These are phyloP conservation scores for Sinhomidia bicolor DNA, from an alignment of 2,888 invertebrate genomes.

Conservation along the genomic window DNA sequence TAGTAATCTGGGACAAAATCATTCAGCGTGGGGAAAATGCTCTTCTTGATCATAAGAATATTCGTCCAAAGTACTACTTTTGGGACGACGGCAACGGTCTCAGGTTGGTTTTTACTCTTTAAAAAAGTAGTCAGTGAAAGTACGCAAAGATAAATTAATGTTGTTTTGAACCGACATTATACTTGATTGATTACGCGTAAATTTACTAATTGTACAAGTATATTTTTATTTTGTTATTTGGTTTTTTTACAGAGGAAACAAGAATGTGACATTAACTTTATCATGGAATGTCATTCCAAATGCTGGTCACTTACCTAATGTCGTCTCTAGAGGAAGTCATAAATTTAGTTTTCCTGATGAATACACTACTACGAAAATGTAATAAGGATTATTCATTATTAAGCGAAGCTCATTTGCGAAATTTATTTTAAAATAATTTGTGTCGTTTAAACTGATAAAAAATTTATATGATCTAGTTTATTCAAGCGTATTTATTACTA, in stretches of 20 bases:
- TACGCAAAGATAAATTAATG: too few species aligned
- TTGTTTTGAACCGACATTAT: too few species aligned
- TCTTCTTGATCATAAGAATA: constrained; percentile 94
- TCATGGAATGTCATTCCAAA: constrained; percentile 99
- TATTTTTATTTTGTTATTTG: constrained; percentile 7
- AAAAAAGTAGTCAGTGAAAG: too few species aligned
- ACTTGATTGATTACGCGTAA: too few species aligned
- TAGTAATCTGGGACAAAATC: constrained; percentile 99
- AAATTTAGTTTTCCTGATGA: constrained; percentile 94
- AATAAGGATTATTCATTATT: constrained; percentile 79
- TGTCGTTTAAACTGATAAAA: constrained; percentile 25
- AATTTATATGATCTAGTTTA: constrained; percentile 45
- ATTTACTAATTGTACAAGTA: too few species aligned
- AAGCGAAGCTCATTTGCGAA: constrained; percentile 61
- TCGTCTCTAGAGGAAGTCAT: constrained; percentile 91
- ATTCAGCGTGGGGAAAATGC: constrained; percentile 96
- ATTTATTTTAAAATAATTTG: constrained; percentile 28
- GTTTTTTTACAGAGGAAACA: constrained; percentile 89
- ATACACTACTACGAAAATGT: constrained; percentile 88
- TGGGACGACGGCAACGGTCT: constrained; percentile 99
- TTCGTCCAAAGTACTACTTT: constrained; percentile 99
- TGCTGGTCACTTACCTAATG: constrained; percentile 95
- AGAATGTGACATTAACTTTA: constrained; percentile 96
- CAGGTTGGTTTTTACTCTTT: constrained; percentile 84
- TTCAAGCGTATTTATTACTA: constrained; percentile 34